Evolutionary conservation across 2,113 vertebrate species (phyloP).

Genomic region (Strigops habroptila): DNA sequence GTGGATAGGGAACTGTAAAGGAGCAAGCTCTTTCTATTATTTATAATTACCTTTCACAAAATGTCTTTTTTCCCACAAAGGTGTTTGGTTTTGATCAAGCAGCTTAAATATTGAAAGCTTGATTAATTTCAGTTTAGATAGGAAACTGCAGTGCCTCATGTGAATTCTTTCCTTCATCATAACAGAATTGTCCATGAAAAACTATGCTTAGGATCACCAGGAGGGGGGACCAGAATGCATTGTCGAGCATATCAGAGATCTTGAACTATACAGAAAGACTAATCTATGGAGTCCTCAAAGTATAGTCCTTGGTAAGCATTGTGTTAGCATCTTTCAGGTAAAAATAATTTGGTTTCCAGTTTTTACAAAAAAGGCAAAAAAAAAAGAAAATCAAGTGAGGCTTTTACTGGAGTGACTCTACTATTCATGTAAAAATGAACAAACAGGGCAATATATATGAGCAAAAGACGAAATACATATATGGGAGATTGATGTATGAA

Average conservation of each 20-base stretch:
- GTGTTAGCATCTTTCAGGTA: not conserved
- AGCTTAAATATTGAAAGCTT: not conserved
- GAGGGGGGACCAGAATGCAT: not conserved
- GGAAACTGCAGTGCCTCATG: not conserved
- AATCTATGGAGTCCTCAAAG: not conserved
- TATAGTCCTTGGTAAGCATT: not conserved
- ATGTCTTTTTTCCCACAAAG: not conserved
- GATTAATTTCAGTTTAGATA: not conserved
- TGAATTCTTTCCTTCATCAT: not conserved
- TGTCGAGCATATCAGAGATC: not conserved
- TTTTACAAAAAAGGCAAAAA: not conserved
- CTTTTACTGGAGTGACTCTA: not conserved
- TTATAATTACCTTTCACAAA: not conserved
- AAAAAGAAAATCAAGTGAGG: not conserved
- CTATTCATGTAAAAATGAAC: not conserved
- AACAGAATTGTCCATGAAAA: not conserved
- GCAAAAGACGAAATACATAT: not conserved
- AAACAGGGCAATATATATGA: not conserved
- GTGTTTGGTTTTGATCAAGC: not conserved
- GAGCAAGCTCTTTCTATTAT: not conserved
- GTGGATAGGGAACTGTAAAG: not conserved
- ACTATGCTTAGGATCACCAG: not conserved
- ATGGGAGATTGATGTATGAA: not conserved
- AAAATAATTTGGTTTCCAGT: not conserved
- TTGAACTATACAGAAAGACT: not conserved